Percentiles rank a stretch among this genome's conserved stretches.
These are phyloP conservation scores for Aphidius ervi DNA, from an alignment of 1,140 invertebrate genomes.

Conservation along the genomic window DNA sequence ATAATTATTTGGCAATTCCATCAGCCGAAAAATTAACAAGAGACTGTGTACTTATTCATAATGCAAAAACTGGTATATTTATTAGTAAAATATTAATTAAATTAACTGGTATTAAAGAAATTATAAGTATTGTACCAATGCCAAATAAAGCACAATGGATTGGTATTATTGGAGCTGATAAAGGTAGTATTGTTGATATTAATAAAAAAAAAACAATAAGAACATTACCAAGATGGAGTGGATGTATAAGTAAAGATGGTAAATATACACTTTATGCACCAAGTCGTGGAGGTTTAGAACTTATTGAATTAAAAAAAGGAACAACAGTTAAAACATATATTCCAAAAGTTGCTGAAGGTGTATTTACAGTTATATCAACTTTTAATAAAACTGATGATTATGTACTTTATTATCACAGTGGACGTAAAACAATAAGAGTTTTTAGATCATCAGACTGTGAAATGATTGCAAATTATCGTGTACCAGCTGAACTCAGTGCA, in stretches of 20 bases:
- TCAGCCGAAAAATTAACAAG: constrained; percentile 77
- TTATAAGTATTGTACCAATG: constrained; percentile 67
- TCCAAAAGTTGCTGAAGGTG: constrained; percentile 90
- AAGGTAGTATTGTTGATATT: constrained; percentile 81
- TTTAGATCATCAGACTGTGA: constrained; percentile 84
- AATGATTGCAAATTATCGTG: constrained; percentile 88
- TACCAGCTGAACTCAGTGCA: constrained; percentile 86
- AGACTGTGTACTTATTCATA: constrained; percentile 80
- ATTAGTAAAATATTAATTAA: constrained; percentile 72
- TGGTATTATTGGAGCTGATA: constrained; percentile 85
- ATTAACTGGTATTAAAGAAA: constrained; percentile 65
- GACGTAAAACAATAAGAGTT: constrained; percentile 85
- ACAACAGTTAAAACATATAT: constrained; percentile 80
- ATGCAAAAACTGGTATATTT: constrained; percentile 75
- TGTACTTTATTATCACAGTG: constrained; percentile 94
- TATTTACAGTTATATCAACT: constrained; percentile 90
- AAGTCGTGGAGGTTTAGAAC: constrained; percentile 84
- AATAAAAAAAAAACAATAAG: constrained; percentile 73
- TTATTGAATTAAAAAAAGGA: constrained; percentile 82
- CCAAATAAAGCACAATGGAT: constrained; percentile 79
- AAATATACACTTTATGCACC: constrained; percentile 91
- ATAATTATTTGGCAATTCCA: constrained; percentile 70
- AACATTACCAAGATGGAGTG: constrained; percentile 77
- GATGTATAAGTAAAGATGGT: constrained; percentile 79
- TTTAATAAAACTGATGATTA: constrained; percentile 94